These are phyloP conservation scores for Eupristina koningsbergeri DNA, from an alignment of 1,140 invertebrate species.

Conservation along the genomic window DNA sequence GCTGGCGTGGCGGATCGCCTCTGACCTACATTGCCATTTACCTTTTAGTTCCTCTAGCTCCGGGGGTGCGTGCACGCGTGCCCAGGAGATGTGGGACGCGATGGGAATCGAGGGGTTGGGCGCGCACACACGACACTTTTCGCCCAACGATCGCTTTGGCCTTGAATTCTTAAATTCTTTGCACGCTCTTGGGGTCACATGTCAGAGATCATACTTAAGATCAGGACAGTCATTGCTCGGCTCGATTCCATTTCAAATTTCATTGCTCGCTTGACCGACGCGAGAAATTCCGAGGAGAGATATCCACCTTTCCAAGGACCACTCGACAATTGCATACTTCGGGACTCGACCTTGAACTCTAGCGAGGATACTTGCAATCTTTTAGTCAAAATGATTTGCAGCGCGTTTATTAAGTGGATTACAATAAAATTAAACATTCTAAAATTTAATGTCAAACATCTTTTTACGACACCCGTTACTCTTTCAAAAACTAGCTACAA, in stretches of 20 bases:
- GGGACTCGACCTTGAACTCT: too few species aligned
- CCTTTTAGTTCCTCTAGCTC: neutral
- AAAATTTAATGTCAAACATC: too few species aligned
- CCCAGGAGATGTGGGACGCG: slow-evolving; percentile 28
- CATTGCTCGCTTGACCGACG: neutral
- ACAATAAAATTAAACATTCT: too few species aligned
- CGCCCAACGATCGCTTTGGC: neutral
- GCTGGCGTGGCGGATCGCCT: neutral
- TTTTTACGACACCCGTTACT: too few species aligned
- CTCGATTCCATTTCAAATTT: neutral
- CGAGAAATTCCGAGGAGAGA: neutral
- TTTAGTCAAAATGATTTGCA: too few species aligned
- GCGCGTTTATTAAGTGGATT: too few species aligned
- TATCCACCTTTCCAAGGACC: neutral
- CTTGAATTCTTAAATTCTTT: slow-evolving; percentile 46
- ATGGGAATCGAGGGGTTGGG: neutral
- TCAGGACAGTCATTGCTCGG: neutral
- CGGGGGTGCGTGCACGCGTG: slow-evolving; percentile 1
- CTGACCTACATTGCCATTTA: slow-evolving; percentile 8
- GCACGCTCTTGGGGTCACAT: neutral
- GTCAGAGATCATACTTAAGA: neutral
- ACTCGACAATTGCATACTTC: neutral
- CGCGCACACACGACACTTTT: neutral
- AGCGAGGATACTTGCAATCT: too few species aligned
- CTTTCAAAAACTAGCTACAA: too few species aligned